Base-by-base conservation (phyloP, 2,888 invertebrate genomes). In the Platycnemis pennipes region DNA sequence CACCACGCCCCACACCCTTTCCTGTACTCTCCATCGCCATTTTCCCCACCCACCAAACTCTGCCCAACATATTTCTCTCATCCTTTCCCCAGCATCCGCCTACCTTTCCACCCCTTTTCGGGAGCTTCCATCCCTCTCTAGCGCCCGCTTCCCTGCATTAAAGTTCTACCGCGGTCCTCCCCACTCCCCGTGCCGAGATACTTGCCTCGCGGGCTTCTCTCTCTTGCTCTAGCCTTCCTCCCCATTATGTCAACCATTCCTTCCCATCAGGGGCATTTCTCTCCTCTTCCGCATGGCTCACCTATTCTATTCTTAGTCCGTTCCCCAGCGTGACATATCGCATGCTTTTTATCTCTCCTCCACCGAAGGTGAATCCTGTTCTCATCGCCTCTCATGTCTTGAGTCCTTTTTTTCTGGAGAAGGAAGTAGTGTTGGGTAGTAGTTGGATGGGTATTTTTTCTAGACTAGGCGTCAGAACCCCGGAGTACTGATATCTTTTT, bases 201-300 rank as follows among this genome's bases (percentile, higher is more conserved):
- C 88, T 88, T 49, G 88, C 49, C 88, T 49, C 31, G 49, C 88
- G 88, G 46, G 88, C 31, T 88, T 88, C 26, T 63, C 26, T 26
- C 3, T 26, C 26, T 26, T n/a, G 22, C 5, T 26, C 5, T 26
- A 19, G 26, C 7, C 63, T 7, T 26, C 0, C n/a, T 63, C 26
- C 22, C 5, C 56, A n/a, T 63, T 26, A 63, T 63, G n/a, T 2
- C 63, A 63, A n/a, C 63, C 63, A 63, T 63, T 63, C 63, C 26
- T 8, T 63, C 63, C 19, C n/a, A 26, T 26, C 63, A 26, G 22
- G 4, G 63, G 63, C n/a, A 26, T 26, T 63, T 63, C 63, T 63
- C 63, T 63, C n/a, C 26, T 4, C 4, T 63, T 0, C 63, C n/a
- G 63, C 4, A 0, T 63, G 26, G 4, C n/a, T 49, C 13, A 0